phyloP scores from a whole-genome alignment of 92 coral and sea anemone species.

The Actinostola sp. region DNA sequence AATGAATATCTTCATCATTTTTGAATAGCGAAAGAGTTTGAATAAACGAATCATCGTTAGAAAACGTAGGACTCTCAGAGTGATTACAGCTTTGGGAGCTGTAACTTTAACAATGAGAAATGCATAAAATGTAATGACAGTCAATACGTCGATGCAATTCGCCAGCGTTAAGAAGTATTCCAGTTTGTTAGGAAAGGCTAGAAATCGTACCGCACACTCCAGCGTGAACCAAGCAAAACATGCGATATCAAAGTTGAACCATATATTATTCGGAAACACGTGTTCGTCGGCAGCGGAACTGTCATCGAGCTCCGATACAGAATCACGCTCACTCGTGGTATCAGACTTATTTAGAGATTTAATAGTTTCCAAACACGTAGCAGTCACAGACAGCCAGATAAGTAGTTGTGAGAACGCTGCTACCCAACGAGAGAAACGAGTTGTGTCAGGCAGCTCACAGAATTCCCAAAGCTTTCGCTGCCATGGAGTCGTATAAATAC shows the following conservation, averaged over 20 bases:
- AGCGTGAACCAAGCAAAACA: conserved; percentile 87
- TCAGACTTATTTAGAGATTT: conserved; percentile 18
- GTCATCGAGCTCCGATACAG: background rate
- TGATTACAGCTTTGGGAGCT: conserved; percentile 52
- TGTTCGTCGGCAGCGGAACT: background rate
- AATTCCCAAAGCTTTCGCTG: conserved; percentile 77
- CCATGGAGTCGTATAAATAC: conserved; percentile 52
- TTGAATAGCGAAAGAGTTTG: conserved; percentile 74
- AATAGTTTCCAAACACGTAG: conserved; percentile 75
- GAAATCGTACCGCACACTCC: conserved; percentile 72
- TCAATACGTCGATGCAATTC: conserved; percentile 69
- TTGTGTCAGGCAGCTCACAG: conserved; percentile 70
- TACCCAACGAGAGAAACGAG: conserved; percentile 58
- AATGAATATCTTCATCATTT: conserved; percentile 67
- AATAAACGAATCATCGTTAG: conserved; percentile 69
- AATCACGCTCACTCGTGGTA: background rate
- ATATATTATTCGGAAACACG: conserved; percentile 34
- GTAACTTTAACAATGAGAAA: conserved; percentile 59
- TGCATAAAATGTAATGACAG: conserved; percentile 66
- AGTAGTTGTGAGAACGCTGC: conserved; percentile 69
- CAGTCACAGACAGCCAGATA: conserved; percentile 56
- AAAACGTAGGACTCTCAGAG: conserved; percentile 52
- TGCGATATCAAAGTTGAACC: conserved; percentile 72
- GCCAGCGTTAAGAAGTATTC: conserved; percentile 67
- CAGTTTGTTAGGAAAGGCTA: conserved; percentile 76